Evolutionary conservation across 2,797 vertebrate species (phyloP).

Genomic region (Mareca penelope): DNA sequence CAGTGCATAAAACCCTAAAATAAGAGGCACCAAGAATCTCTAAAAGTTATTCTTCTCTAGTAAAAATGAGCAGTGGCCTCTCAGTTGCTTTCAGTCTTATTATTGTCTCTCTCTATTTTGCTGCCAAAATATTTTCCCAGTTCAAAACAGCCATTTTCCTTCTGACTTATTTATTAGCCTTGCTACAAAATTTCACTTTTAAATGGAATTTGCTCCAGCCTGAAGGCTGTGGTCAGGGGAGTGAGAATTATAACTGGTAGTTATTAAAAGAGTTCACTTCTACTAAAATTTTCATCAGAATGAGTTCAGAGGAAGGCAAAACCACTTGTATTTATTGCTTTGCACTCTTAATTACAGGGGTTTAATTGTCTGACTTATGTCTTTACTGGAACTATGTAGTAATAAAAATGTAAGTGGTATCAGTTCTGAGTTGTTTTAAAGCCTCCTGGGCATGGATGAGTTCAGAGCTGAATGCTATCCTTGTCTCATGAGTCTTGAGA

Average conservation of each 20-base stretch:
- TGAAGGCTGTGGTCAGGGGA: background rate
- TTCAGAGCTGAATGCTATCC: slow-evolving; percentile 12
- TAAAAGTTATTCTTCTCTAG: background rate
- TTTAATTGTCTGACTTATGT: slow-evolving; percentile 30
- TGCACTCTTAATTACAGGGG: background rate
- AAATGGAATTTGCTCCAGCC: slow-evolving; percentile 18
- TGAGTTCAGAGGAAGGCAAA: slow-evolving; percentile 38
- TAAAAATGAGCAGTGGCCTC: background rate
- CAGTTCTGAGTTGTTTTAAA: slow-evolving; percentile 18
- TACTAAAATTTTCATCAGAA: slow-evolving; percentile 13
- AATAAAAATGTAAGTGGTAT: background rate
- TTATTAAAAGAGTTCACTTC: background rate
- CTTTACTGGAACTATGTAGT: slow-evolving; percentile 16
- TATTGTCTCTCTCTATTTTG: background rate
- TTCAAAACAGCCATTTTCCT: slow-evolving; percentile 8
- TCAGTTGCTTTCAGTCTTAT: background rate
- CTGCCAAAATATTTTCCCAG: background rate
- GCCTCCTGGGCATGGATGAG: background rate
- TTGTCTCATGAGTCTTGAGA: background rate
- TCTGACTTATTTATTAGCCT: background rate
- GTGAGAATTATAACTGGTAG: background rate
- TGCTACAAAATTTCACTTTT: slow-evolving; percentile 4
- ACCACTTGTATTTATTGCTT: slow-evolving; percentile 33
- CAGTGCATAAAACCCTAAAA: background rate
- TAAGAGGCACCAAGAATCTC: background rate